phyloP scores from a whole-genome alignment of 2,888 invertebrate genomes.

The Tachina fera region DNA sequence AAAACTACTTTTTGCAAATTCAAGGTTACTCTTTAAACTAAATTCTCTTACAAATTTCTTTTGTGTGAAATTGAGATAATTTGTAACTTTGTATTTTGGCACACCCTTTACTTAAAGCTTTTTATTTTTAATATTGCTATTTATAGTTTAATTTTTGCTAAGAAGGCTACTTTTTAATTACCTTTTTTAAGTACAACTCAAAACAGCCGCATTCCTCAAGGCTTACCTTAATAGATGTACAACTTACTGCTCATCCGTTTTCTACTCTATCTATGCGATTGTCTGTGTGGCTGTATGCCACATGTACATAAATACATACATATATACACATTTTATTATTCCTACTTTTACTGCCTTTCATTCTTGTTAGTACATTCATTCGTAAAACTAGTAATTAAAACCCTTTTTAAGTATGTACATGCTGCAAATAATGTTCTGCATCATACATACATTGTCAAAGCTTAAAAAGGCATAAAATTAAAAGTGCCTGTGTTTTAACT shows the following conservation, averaged over 20 bases:
- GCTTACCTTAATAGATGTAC: background rate
- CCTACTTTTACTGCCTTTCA: background rate
- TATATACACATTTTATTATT: background rate
- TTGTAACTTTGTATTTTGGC: background rate
- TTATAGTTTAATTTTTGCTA: conserved; percentile 1
- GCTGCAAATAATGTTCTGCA: conserved; percentile 44
- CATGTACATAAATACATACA: background rate
- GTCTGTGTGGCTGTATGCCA: background rate
- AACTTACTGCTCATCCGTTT: background rate
- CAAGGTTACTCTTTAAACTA: background rate
- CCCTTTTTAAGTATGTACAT: conserved; percentile 57
- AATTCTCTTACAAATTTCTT: too few relatives aligned
- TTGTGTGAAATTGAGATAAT: too few relatives aligned
- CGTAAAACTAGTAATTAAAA: conserved; percentile 57
- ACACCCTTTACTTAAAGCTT: background rate
- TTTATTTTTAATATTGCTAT: background rate
- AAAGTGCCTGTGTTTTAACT: conserved; percentile 45
- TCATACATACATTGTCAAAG: conserved; percentile 51
- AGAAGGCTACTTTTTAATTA: conserved; percentile 45
- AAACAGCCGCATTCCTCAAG: background rate
- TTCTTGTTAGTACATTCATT: conserved; percentile 10
- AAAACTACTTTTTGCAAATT: too few relatives aligned
- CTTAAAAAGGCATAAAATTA: conserved; percentile 65
- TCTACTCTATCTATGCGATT: background rate
- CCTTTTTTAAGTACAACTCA: background rate